Evolutionary conservation across 1,140 invertebrate genomes (phyloP), one percentile per base, ranked within the genome.

Genomic region (Bombus huntii): DNA sequence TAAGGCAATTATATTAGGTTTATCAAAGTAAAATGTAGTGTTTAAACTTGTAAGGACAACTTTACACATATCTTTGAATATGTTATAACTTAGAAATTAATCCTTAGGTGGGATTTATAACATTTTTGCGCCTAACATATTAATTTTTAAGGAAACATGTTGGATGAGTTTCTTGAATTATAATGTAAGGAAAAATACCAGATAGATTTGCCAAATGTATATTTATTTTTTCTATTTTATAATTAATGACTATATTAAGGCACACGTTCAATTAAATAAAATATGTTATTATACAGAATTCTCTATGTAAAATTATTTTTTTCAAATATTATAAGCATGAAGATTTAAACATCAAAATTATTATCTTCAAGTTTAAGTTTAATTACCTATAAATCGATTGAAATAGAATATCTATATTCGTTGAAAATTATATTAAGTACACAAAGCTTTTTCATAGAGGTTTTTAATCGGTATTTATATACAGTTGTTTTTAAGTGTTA

Each of bases 161-260:
- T 79, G 8, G 66, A 44, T 71, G 31, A 62, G 28, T 59, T 84
- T 47, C 22, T 25, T 44, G 3, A 59, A 78, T 53, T 70, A 71
- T 31, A 59, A 77, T 22, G 25, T 42, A 53, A 75, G 74, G 25
- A 53, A 53, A 75, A n/a, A n/a, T 62, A 62, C 34, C 25, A 15
- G n/a, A 71, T 57, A 47, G 42, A 73, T 81, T 74, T 68, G 34
- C 57, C 18, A 81, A 85, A 81, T 85, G 71, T 81, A 66, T 65
- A 85, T 85, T 85, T 85, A 81, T 72, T 85, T 85, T 85, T 85
- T 81, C 39, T 85, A 85, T 85, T 71, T 72, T 73, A 25, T 81
- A 81, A 71, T 44, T 66, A 44, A 42, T 74, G 68, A 9, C 22
- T 65, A 66, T 22, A 39, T 15, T 47, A 25, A 15, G 22, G 18